A percentile compares a stretch with the other conserved stretches of the same genome.
These are phyloP conservation scores for Epizoanthus fatuus DNA, from an alignment of 92 coral and sea anemone species.

Conservation along the genomic window DNA sequence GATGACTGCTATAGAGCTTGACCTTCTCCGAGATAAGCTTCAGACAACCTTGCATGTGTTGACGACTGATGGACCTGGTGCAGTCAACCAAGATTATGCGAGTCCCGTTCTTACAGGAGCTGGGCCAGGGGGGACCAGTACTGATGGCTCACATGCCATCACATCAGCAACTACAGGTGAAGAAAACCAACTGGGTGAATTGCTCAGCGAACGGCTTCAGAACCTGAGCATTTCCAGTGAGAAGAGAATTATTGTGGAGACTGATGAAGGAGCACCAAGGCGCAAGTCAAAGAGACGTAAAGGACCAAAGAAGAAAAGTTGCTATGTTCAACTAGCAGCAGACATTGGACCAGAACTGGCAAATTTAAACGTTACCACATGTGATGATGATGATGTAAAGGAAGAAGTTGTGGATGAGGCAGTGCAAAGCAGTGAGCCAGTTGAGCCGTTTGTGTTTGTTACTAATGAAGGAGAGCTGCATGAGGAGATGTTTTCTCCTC, in stretches of 20 bases:
- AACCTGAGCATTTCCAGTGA: conserved; percentile 2
- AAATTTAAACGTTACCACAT: conserved; percentile 49
- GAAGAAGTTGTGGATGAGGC: background rate
- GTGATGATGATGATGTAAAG: background rate
- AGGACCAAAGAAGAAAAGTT: conserved; percentile 50
- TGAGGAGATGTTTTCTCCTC: background rate
- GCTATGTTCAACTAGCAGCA: conserved; percentile 77
- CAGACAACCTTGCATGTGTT: conserved; percentile 33
- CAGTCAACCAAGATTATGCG: background rate
- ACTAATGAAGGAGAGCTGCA: background rate
- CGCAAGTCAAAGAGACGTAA: conserved; percentile 26
- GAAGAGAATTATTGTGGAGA: conserved; percentile 19
- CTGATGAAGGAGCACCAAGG: background rate
- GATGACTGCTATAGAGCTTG: conserved; percentile 28
- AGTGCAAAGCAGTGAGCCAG: background rate
- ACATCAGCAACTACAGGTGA: background rate
- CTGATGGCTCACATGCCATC: background rate
- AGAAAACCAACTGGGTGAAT: background rate
- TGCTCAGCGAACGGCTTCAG: background rate
- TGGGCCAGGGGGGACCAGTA: background rate
- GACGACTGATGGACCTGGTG: conserved; percentile 5
- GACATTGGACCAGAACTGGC: conserved; percentile 69
- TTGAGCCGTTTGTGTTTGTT: conserved; percentile 30
- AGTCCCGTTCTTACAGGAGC: no score
- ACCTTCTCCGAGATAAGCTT: background rate